phyloP scores from a whole-genome alignment of 2,113 vertebrate genomes.

The Steatornis caripensis region DNA sequence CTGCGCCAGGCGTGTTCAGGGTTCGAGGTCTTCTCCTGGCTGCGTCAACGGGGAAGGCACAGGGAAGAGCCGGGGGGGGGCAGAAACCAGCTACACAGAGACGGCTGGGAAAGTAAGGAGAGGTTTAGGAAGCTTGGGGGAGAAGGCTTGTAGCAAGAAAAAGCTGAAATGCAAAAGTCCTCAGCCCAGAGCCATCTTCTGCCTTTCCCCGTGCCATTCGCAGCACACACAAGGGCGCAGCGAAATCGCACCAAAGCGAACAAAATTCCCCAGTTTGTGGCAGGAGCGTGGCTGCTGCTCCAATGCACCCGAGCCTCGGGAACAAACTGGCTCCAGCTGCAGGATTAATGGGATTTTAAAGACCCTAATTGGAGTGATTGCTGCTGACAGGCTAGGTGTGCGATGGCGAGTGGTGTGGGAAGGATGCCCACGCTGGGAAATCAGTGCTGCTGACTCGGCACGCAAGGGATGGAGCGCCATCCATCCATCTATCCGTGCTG shows the following conservation, averaged over 20 bases:
- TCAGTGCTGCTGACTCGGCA: not conserved
- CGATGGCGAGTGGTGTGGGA: not conserved
- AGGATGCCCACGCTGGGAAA: rapidly evolving
- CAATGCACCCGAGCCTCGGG: rapidly evolving
- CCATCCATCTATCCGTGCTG: rapidly evolving
- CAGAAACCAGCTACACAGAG: not conserved
- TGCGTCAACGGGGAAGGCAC: not conserved
- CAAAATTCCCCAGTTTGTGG: not conserved
- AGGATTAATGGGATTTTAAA: not conserved
- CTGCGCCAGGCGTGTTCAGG: rapidly evolving
- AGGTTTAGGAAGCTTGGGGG: not conserved
- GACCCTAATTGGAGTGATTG: not conserved
- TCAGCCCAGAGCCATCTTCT: not conserved
- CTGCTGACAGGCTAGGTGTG: not conserved
- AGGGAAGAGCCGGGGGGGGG: not conserved
- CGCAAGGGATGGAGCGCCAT: rapidly evolving
- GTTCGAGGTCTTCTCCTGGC: not conserved
- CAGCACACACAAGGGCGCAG: not conserved
- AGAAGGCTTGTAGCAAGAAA: not conserved
- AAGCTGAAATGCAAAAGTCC: not conserved
- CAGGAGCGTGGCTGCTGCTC: not conserved
- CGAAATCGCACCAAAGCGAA: not conserved
- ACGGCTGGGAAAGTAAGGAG: not conserved
- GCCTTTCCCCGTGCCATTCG: rapidly evolving
- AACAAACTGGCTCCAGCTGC: not conserved